These are phyloP conservation scores for Callitettix versicolor DNA, from an alignment of 1,140 invertebrate genomes.

Conservation along the genomic window DNA sequence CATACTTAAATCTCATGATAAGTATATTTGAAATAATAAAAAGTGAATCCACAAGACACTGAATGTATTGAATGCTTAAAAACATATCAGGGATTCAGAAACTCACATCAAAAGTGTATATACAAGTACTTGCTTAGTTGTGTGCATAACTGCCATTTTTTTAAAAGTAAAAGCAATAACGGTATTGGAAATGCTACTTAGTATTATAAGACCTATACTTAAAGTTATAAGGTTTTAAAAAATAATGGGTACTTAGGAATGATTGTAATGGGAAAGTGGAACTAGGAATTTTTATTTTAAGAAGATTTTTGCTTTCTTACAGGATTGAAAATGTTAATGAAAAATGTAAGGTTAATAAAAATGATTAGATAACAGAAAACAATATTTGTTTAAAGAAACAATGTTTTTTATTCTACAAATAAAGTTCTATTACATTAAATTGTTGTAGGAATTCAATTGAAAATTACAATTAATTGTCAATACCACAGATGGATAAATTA, in stretches of 20 bases:
- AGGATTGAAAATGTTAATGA: not conserved
- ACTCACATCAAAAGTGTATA: too few species aligned
- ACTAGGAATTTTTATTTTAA: not conserved
- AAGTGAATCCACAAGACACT: too few species aligned
- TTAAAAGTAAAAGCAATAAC: too few species aligned
- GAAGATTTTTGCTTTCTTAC: not conserved
- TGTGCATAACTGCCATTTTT: too few species aligned
- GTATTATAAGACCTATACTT: too few species aligned
- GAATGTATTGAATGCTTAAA: too few species aligned
- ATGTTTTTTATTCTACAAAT: conserved; percentile 8
- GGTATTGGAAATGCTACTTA: too few species aligned
- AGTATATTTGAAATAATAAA: too few species aligned
- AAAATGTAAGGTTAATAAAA: not conserved
- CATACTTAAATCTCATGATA: too few species aligned
- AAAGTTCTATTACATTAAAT: conserved; percentile 8
- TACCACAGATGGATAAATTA: not conserved
- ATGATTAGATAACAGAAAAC: not conserved
- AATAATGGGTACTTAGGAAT: not conserved
- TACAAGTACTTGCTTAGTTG: too few species aligned
- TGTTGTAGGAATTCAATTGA: conserved; percentile 2
- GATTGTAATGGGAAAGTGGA: not conserved
- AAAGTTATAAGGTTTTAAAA: not conserved
- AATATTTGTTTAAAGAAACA: conserved; percentile 7
- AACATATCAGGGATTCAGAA: too few species aligned
- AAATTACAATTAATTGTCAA: not conserved